Evolutionary conservation across 2,888 invertebrate genomes (phyloP).

Genomic region (Ochlodes sylvanus): DNA sequence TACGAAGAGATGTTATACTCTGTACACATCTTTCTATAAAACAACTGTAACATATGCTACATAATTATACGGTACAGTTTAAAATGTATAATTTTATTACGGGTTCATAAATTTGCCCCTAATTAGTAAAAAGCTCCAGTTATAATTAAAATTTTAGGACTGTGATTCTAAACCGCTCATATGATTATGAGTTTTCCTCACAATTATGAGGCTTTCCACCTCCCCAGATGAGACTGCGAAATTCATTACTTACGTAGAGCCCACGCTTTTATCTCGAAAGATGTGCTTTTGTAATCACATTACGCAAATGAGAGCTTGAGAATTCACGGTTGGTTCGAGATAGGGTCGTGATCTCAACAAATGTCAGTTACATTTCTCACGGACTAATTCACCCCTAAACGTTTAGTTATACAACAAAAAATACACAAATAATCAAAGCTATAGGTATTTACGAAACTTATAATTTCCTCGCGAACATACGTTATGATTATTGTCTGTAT

Average conservation of each 20-base stretch:
- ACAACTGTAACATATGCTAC: background rate
- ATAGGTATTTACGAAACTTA: too few relatives aligned
- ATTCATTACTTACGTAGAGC: constrained; percentile 82
- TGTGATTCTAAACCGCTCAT: constrained; percentile 35
- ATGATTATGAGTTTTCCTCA: constrained; percentile 48
- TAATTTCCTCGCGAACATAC: constrained; percentile 7
- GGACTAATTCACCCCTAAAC: constrained; percentile 62
- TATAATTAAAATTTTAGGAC: constrained; percentile 28
- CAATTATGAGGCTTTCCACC: constrained; percentile 67
- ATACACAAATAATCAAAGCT: background rate
- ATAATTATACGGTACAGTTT: too few relatives aligned
- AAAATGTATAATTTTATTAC: background rate
- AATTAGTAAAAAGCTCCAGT: constrained; percentile 7
- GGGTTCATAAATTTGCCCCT: background rate
- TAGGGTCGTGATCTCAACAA: constrained; percentile 78
- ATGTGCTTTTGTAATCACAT: constrained; percentile 85
- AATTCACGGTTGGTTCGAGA: constrained; percentile 76
- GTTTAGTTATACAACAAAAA: constrained; percentile 52
- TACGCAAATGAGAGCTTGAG: constrained; percentile 81
- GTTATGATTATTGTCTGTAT: background rate
- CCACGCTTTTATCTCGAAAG: constrained; percentile 79
- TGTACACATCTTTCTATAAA: too few relatives aligned
- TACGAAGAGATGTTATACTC: too few relatives aligned
- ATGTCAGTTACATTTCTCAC: constrained; percentile 71
- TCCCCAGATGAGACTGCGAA: constrained; percentile 66